A percentile compares a stretch with the other conserved stretches of the same genome.
phyloP scores from a whole-genome alignment of 1,140 invertebrate genomes.

The Amyelois transitella region DNA sequence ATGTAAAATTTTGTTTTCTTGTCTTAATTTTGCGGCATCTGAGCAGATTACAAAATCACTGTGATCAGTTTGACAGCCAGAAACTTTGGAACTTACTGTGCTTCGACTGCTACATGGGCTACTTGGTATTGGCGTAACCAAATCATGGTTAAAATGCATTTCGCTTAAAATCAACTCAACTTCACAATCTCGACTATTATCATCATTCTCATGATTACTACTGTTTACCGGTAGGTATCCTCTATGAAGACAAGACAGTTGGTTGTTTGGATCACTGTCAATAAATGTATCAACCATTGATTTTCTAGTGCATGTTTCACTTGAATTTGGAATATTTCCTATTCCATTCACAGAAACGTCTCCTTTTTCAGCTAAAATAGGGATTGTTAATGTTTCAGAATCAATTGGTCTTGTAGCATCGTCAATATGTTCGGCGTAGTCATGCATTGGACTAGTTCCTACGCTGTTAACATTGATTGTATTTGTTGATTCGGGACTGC shows the following conservation, averaged over 20 bases:
- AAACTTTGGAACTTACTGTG: not conserved
- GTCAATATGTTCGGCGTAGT: conserved; percentile 1
- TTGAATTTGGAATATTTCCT: not conserved
- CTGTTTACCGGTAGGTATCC: conserved; percentile 37
- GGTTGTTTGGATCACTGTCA: not conserved
- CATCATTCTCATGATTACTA: conserved; percentile 29
- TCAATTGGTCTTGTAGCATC: conserved; percentile 19
- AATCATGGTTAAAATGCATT: conserved; percentile 36
- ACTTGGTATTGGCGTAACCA: conserved; percentile 47
- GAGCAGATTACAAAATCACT: conserved; percentile 9
- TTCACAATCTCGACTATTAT: conserved; percentile 38
- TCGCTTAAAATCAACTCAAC: conserved; percentile 47
- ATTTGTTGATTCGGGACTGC: conserved; percentile 11
- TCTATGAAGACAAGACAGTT: not conserved
- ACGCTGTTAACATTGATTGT: not conserved
- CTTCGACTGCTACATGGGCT: conserved; percentile 30
- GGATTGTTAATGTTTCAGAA: not conserved
- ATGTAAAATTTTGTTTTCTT: conserved; percentile 31
- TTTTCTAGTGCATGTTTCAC: not conserved
- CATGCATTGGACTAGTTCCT: conserved; percentile 14
- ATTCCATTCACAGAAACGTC: not conserved
- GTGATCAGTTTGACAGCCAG: not conserved
- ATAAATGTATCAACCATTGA: not conserved
- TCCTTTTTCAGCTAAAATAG: conserved; percentile 17
- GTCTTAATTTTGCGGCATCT: conserved; percentile 23